Percentiles rank a stretch among this genome's conserved stretches.
These are phyloP conservation scores for Gallinago media DNA, from an alignment of 2,113 vertebrate species.

Conservation along the genomic window DNA sequence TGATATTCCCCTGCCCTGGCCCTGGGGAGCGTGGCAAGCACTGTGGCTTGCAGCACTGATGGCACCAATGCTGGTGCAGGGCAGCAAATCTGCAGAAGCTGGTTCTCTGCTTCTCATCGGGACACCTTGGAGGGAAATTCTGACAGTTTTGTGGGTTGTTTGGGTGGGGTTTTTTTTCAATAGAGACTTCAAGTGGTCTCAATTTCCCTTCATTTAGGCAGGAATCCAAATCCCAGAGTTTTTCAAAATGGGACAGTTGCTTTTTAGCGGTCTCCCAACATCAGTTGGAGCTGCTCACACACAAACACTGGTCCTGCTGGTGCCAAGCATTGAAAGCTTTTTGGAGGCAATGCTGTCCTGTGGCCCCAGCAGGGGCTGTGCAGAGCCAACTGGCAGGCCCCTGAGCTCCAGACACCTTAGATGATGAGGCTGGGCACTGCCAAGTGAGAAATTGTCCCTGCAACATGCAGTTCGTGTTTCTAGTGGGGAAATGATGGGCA, in stretches of 20 bases:
- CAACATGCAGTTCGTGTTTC: background rate
- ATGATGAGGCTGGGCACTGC: background rate
- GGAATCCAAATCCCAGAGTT: background rate
- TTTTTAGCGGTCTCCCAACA: background rate
- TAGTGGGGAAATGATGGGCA: background rate
- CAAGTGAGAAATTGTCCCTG: slow-evolving; percentile 15
- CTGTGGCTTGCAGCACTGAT: background rate
- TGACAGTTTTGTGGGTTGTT: background rate
- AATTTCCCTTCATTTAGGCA: background rate
- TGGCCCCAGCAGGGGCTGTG: background rate
- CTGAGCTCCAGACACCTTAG: background rate
- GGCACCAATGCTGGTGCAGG: background rate
- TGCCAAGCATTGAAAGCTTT: background rate
- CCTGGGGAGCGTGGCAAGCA: accelerated
- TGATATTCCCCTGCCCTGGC: background rate
- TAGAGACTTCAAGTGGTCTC: background rate
- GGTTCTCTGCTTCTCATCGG: background rate
- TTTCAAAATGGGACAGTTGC: background rate
- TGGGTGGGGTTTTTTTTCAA: accelerated
- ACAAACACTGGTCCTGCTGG: background rate
- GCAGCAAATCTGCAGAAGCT: background rate
- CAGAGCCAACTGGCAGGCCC: slow-evolving; percentile 11
- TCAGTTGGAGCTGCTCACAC: background rate
- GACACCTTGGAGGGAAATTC: background rate
- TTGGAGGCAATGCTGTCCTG: background rate